A percentile compares a stretch with the other conserved stretches of the same genome.
Evolutionary conservation across 2,113 vertebrate genomes (phyloP).

Genomic region (Peromyscus polionotus): DNA sequence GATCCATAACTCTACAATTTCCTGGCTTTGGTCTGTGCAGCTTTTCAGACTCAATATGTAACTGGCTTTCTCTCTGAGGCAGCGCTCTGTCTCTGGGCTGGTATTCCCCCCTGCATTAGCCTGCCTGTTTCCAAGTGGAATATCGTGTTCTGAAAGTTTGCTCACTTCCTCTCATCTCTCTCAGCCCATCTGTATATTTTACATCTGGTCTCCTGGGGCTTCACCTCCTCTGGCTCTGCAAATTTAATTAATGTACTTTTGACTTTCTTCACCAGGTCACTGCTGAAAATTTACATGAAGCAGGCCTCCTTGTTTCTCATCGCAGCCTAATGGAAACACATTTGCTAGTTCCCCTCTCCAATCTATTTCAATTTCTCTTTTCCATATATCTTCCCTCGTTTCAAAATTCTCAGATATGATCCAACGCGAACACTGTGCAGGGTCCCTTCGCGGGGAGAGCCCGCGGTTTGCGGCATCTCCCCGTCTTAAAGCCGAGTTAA

Average conservation of each 20-base stretch:
- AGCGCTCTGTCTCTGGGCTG: slow-evolving; percentile 62
- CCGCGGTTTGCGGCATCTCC: too few species aligned
- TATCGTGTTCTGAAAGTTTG: slow-evolving; percentile 59
- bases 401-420: not conserved
- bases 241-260: slow-evolving; percentile 76
- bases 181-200: slow-evolving; percentile 73
- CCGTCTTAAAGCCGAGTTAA: not conserved
- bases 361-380: slow-evolving; percentile 71
- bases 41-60: slow-evolving; percentile 75
- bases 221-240: slow-evolving; percentile 58
- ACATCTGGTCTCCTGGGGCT: slow-evolving; percentile 66
- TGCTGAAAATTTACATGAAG: slow-evolving; percentile 72
- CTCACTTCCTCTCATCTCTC: slow-evolving; percentile 67
- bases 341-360: slow-evolving; percentile 53
- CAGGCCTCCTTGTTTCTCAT: slow-evolving; percentile 54
- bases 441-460: not conserved
- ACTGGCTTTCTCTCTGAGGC: slow-evolving; percentile 74
- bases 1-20: slow-evolving; percentile 81
- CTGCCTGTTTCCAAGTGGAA: slow-evolving; percentile 47
- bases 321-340: slow-evolving; percentile 57
- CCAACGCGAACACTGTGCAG: not conserved
- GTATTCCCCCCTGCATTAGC: slow-evolving; percentile 45
- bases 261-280: slow-evolving; percentile 55
- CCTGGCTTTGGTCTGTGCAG: slow-evolving; percentile 68
- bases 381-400: not conserved